These are phyloP conservation scores for Wasmannia auropunctata DNA, from an alignment of 1,140 invertebrate genomes.

Conservation along the genomic window DNA sequence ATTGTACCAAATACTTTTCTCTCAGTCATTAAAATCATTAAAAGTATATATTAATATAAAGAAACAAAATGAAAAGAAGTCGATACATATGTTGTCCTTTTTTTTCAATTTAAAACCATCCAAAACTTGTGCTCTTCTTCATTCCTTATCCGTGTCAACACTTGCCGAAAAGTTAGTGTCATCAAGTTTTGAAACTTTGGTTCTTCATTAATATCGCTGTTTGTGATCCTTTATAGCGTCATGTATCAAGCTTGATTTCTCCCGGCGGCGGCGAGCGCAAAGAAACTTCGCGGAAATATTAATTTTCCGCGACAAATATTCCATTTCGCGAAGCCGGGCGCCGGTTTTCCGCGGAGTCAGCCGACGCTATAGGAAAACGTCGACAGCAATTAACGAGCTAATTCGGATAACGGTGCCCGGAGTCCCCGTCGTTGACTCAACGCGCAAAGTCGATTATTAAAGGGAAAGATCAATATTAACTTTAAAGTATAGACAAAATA, in stretches of 20 bases:
- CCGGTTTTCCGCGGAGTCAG: not conserved
- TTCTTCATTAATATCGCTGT: slow-evolving; percentile 28
- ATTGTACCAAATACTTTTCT: too few species aligned
- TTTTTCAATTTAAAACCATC: not conserved
- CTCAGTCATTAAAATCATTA: too few species aligned
- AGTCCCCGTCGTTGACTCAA: not conserved
- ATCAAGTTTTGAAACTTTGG: slow-evolving; percentile 30
- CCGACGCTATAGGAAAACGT: slow-evolving; percentile 6
- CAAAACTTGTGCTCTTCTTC: not conserved
- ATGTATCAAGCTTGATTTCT: slow-evolving; percentile 41
- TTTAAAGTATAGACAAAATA: not conserved
- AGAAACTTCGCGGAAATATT: slow-evolving; percentile 53
- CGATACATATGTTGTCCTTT: not conserved
- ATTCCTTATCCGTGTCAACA: not conserved
- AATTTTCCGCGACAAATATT: slow-evolving; percentile 49
- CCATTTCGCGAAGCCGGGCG: not conserved
- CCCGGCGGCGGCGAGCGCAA: not conserved
- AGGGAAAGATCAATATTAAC: not conserved
- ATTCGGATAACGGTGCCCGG: slow-evolving; percentile 24
- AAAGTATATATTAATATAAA: not conserved
- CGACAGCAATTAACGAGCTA: slow-evolving; percentile 23
- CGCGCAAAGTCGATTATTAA: slow-evolving; percentile 1
- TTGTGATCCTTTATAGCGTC: not conserved
- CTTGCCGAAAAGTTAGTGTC: slow-evolving; percentile 1
- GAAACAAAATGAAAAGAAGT: not conserved